Evolutionary conservation across 2,113 vertebrate genomes (phyloP), one percentile per base, ranked within the genome.

Genomic region (Indri indri): DNA sequence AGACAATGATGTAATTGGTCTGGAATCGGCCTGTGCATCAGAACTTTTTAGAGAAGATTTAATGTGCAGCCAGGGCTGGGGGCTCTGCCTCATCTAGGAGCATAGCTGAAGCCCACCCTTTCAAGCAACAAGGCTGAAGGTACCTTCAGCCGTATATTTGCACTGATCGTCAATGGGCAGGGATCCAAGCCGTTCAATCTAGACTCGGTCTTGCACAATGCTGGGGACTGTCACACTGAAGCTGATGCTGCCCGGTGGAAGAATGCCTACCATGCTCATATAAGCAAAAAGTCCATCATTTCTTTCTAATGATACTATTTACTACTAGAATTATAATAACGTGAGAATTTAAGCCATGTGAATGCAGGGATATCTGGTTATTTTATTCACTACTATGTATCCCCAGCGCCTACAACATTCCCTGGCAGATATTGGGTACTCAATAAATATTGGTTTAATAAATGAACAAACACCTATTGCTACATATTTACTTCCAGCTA

Each of bases 31-130:
- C 65, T 54, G 32, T 27, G 50, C 50, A 45, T 16, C 47, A 84
- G 12, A 59, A 52, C 73, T 81, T 91, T 88, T 57, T 27, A 89
- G 76, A 59, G 32, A 88, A 6, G 14, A 80, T 74, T 85, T 85
- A 65, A 76, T 25, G 32, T 14, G 42, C 34, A 82, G 18, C 14
- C 20, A 59, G 14, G 23, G 16, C 59, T 22, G 10, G 20, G 23
- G 5, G 11, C 22, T 85, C 71, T 47, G n/a, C 5, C 45, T 63
- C 37, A 32, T n/a, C 13, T 3, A 3, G 8, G 23, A 95, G 45
- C 4, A 1, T 1, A 34, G 71, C n/a, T 57, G 27, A 88, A 73
- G 82, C 12, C 30, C 87, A 80, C 16, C 6, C 30, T 52, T 81
- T 71, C 57, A 27, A 65, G 47, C 5, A 50, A 1, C 22, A 87